phyloP scores from a whole-genome alignment of 2,888 invertebrate species.

The Morpho achilles region DNA sequence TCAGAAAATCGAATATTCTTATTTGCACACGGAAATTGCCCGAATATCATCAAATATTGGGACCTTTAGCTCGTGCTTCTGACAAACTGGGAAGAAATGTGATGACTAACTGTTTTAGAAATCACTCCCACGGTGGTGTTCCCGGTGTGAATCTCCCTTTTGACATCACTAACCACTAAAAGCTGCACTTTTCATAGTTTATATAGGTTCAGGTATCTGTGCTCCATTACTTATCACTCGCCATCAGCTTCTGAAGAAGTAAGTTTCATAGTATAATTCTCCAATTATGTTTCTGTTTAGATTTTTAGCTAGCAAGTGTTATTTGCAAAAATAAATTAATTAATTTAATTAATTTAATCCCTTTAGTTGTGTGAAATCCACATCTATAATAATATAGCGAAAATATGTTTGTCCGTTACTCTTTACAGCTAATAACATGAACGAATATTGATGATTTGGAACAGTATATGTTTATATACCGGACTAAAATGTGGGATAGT shows the following conservation, averaged over 20 bases:
- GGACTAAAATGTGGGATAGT: no score
- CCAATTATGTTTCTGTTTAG: no score
- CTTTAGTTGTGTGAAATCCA: no score
- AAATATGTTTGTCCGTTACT: no score
- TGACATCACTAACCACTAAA: constrained; percentile 84
- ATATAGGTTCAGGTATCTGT: constrained; percentile 87
- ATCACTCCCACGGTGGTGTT: constrained; percentile 64
- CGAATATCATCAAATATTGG: constrained; percentile 52
- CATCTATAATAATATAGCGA: no score
- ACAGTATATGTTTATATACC: no score
- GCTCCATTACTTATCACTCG: constrained; percentile 88
- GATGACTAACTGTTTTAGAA: constrained; percentile 61
- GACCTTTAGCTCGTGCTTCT: constrained; percentile 58
- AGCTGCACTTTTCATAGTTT: constrained; percentile 83
- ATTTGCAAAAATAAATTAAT: no score
- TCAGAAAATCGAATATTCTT: constrained; percentile 34
- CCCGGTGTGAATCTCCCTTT: constrained; percentile 88
- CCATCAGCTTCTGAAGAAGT: constrained; percentile 89
- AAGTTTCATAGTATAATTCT: constrained; percentile 33
- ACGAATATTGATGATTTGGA: no score
- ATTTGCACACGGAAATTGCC: constrained; percentile 13
- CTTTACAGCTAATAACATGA: no score
- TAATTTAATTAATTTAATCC: no score
- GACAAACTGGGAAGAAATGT: constrained; percentile 66
- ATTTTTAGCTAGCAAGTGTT: no score